Conservation (phyloP, 2,797 vertebrate genomes). For the Odontamblyopus lacepedii region DNA sequence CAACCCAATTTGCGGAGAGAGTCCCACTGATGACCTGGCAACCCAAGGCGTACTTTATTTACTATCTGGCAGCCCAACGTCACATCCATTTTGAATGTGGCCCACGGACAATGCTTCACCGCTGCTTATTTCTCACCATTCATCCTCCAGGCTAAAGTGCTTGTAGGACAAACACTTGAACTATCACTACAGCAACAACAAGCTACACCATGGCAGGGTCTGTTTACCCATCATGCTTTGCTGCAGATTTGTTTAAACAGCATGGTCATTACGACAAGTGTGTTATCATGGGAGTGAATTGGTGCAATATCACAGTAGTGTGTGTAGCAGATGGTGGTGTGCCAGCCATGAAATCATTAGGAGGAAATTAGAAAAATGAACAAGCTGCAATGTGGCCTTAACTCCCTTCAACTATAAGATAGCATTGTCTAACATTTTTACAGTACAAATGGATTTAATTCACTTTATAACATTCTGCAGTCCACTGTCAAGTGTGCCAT, state of each 20-base stretch:
- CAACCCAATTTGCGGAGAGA: slow-evolving; percentile 56
- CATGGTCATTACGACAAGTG: slow-evolving; percentile 56
- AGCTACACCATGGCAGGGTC: slow-evolving; percentile 34
- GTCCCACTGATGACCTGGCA: slow-evolving; percentile 67
- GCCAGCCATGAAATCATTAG: slow-evolving; percentile 54
- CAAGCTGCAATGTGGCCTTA: slow-evolving; percentile 44
- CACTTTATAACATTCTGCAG: background rate
- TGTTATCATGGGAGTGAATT: slow-evolving; percentile 56
- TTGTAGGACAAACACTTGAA: slow-evolving; percentile 40
- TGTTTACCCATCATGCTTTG: slow-evolving; percentile 56
- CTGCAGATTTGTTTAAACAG: slow-evolving; percentile 48
- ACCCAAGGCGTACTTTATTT: slow-evolving; percentile 52
- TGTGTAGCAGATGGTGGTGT: slow-evolving; percentile 61
- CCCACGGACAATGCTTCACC: background rate
- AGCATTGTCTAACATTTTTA: background rate
- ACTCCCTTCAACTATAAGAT: slow-evolving; percentile 20
- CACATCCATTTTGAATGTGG: slow-evolving; percentile 29
- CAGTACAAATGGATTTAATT: background rate
- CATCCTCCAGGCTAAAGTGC: slow-evolving; percentile 22
- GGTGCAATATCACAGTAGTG: slow-evolving; percentile 47
- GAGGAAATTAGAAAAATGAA: slow-evolving; percentile 61
- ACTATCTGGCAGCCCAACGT: slow-evolving; percentile 54
- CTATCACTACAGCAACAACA: slow-evolving; percentile 30
- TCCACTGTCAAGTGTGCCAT: background rate
- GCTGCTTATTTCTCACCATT: slow-evolving; percentile 15